phyloP scores from a whole-genome alignment of 2,888 invertebrate species.

The Syrista parreyssii region DNA sequence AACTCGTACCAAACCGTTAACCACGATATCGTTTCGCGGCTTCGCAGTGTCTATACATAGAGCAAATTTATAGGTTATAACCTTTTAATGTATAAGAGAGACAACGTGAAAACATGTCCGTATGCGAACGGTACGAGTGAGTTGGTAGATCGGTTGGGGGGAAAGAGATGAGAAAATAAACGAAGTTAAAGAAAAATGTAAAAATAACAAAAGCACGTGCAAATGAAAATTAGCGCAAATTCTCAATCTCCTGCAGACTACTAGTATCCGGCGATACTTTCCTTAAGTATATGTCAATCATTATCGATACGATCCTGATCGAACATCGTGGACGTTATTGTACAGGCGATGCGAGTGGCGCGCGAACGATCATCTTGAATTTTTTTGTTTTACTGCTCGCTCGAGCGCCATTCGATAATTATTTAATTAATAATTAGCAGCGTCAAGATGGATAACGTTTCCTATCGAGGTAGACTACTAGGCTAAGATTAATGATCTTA shows the following conservation, averaged over 20 bases:
- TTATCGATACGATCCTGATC: conserved; percentile 4
- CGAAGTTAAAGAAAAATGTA: background rate
- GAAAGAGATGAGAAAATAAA: background rate
- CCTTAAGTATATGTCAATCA: conserved; percentile 18
- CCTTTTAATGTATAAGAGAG: background rate
- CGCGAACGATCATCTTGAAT: conserved; percentile 6
- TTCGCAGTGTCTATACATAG: background rate
- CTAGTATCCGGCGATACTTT: background rate
- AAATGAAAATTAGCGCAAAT: background rate
- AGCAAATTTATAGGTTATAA: background rate
- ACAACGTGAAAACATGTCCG: background rate
- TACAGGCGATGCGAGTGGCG: conserved; percentile 9
- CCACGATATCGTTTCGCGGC: background rate
- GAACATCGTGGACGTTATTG: conserved; percentile 15
- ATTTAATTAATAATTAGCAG: background rate
- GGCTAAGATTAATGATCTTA: background rate
- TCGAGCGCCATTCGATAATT: conserved; percentile 14
- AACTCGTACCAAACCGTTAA: background rate
- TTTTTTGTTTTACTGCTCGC: background rate
- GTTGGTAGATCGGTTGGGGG: background rate
- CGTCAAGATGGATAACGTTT: background rate
- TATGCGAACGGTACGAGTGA: background rate
- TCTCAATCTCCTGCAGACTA: background rate
- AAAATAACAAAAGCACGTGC: background rate
- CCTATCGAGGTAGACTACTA: background rate